These are phyloP conservation scores for Chaenogobius annularis DNA, from an alignment of 2,113 vertebrate genomes.

Conservation along the genomic window DNA sequence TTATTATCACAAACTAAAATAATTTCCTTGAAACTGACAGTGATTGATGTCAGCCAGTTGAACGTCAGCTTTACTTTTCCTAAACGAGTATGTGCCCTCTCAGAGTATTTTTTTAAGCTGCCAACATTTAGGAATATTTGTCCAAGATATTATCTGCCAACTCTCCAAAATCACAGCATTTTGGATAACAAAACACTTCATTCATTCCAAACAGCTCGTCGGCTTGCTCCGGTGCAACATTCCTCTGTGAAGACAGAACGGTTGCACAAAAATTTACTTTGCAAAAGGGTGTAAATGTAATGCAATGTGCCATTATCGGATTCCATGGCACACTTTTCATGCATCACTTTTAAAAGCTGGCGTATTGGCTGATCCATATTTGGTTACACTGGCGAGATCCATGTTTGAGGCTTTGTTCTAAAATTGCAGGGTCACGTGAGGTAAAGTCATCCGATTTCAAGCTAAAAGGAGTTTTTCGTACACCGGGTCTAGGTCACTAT, in stretches of 20 bases:
- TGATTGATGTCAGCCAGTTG: no score
- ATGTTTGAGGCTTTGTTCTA: background rate
- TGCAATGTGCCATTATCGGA: background rate
- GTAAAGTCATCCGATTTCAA: background rate
- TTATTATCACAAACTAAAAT: no score
- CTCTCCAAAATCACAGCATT: background rate
- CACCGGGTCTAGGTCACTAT: background rate
- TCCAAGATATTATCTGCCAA: no score
- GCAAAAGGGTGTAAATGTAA: background rate
- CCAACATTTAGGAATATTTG: no score
- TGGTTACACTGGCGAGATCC: background rate
- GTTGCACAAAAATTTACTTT: background rate
- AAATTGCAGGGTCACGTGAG: background rate
- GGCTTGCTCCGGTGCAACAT: background rate
- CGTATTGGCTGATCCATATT: background rate
- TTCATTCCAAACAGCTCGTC: background rate
- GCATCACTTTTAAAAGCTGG: background rate
- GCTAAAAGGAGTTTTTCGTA: background rate
- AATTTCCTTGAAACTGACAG: no score
- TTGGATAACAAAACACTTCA: background rate
- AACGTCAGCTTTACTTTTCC: no score
- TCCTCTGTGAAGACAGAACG: background rate
- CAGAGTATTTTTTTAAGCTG: no score
- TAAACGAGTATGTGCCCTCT: no score
- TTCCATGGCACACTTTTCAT: background rate